Percentiles rank a stretch among this genome's conserved stretches.
Evolutionary conservation across 2,797 vertebrate genomes (phyloP).

Genomic region (Ceryle rudis): DNA sequence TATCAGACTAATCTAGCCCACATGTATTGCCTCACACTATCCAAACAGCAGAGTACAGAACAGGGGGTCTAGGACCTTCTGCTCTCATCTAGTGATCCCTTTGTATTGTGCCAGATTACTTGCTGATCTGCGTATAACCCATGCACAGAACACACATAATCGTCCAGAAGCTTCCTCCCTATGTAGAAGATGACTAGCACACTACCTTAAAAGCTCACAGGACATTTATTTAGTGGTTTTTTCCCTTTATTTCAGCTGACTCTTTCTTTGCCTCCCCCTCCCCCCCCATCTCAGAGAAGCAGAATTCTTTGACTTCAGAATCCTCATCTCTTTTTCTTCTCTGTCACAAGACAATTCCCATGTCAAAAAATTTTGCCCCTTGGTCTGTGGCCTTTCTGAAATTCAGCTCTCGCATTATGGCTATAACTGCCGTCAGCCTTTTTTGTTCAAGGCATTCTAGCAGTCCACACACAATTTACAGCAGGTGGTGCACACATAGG

Average conservation of each 20-base stretch:
- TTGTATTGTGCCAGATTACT: neutral
- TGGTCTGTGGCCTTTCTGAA: neutral
- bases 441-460: neutral
- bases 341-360: neutral
- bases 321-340: neutral
- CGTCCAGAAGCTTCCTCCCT: neutral
- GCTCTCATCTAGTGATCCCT: neutral
- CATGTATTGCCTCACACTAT: neutral
- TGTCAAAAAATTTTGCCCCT: neutral
- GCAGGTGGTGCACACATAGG: neutral
- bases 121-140: neutral
- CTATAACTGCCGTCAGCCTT: neutral
- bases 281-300: neutral
- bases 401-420: fast-evolving
- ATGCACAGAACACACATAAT: fast-evolving
- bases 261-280: neutral
- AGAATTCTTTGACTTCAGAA: neutral
- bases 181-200: neutral
- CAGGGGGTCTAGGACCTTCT: neutral
- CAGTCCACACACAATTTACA: neutral
- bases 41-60: neutral
- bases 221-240: neutral
- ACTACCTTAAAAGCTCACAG: neutral
- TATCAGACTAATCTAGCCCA: neutral
- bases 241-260: neutral